A percentile compares a stretch with the other conserved stretches of the same genome.
Evolutionary conservation across 64 coral and sea anemone genomes (phyloP).

Genomic region (Pocillopora damicornis): DNA sequence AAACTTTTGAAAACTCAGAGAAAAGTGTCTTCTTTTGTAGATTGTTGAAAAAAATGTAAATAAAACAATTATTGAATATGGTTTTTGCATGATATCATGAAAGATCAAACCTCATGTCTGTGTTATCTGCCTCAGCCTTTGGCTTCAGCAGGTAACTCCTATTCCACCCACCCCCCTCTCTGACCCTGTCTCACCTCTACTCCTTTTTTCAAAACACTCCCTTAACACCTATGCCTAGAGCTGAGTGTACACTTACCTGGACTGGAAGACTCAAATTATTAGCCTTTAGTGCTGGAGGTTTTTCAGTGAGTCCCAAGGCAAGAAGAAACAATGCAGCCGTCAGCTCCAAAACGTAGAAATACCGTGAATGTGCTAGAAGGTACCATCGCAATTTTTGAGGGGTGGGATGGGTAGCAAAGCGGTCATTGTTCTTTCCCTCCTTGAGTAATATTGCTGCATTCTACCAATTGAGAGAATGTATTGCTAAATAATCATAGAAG

Average conservation of each 20-base stretch:
- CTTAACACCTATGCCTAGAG: no score
- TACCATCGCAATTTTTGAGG: constrained; percentile 70
- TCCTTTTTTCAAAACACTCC: no score
- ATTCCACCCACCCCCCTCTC: no score
- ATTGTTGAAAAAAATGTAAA: no score
- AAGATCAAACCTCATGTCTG: no score
- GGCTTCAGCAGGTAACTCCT: no score
- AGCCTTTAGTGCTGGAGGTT: constrained; percentile 32
- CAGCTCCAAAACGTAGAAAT: constrained; percentile 81
- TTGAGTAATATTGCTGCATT: constrained; percentile 89
- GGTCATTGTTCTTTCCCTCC: constrained; percentile 92
- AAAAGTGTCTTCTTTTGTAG: no score
- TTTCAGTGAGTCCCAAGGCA: constrained; percentile 66
- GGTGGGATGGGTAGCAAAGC: constrained; percentile 84
- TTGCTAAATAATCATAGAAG: not conserved
- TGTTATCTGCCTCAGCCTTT: no score
- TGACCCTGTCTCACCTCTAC: no score
- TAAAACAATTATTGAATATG: no score
- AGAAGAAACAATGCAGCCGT: constrained; percentile 66
- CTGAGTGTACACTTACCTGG: constrained; percentile 44
- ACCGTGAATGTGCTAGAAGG: constrained; percentile 63
- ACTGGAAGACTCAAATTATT: constrained; percentile 39
- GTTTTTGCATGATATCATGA: no score
- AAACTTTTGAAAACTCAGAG: no score
- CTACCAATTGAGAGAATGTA: constrained; percentile 17